These are phyloP conservation scores for Eurosta solidaginis DNA, from an alignment of 1,140 invertebrate species.

Conservation along the genomic window DNA sequence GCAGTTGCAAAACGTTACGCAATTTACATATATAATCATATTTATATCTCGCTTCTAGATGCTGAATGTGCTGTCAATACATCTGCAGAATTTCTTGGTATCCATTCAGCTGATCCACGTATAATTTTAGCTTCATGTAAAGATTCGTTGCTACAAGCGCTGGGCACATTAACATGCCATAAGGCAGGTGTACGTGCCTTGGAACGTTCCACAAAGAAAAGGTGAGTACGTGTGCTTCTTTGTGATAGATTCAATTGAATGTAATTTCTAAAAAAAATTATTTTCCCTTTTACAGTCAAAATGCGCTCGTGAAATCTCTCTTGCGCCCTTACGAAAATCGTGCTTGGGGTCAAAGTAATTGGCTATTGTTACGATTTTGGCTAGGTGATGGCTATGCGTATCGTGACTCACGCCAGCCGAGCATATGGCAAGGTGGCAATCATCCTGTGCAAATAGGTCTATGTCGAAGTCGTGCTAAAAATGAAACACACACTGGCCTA, in stretches of 20 bases:
- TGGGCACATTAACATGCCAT: constrained; percentile 70
- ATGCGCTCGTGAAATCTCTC: constrained; percentile 69
- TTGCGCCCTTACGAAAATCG: constrained; percentile 80
- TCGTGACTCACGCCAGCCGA: constrained; percentile 64
- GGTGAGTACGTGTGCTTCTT: constrained; percentile 28
- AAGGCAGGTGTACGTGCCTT: constrained; percentile 64
- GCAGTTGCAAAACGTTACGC: too few relatives aligned
- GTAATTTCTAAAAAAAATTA: background rate
- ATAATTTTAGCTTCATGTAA: constrained; percentile 78
- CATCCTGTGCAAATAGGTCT: constrained; percentile 46
- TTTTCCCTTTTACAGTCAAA: constrained; percentile 58
- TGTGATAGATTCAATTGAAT: too few relatives aligned
- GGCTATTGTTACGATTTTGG: constrained; percentile 84
- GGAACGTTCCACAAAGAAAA: constrained; percentile 67
- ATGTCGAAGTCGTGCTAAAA: constrained; percentile 53
- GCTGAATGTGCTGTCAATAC: constrained; percentile 63
- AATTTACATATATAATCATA: background rate
- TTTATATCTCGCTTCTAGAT: constrained; percentile 25
- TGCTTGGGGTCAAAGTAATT: constrained; percentile 86
- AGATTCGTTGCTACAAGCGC: constrained; percentile 75
- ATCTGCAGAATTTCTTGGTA: constrained; percentile 74
- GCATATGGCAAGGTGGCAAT: constrained; percentile 55
- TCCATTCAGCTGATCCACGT: constrained; percentile 75
- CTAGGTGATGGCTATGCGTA: constrained; percentile 82
- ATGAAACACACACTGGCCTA: constrained; percentile 57